Evolutionary conservation across 64 coral and sea anemone genomes (phyloP).

Genomic region (Acropora yongei): DNA sequence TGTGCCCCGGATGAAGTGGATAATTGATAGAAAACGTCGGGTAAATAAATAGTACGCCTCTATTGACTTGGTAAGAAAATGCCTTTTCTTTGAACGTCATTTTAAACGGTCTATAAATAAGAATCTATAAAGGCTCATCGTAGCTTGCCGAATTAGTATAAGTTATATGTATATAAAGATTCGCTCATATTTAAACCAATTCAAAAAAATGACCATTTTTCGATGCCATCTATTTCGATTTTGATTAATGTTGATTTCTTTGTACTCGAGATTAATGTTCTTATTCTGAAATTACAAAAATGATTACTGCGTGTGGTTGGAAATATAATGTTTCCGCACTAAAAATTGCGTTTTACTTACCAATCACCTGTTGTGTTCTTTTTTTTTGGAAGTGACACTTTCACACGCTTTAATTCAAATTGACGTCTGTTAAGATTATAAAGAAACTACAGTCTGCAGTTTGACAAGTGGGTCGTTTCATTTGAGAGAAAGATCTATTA

Average conservation of each 20-base stretch:
- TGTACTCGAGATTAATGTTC: neutral
- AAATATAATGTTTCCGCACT: neutral
- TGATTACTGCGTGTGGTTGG: neutral
- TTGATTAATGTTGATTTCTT: neutral
- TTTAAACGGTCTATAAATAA: no score
- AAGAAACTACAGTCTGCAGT: neutral
- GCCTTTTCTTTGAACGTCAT: no score
- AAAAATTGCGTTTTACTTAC: constrained; percentile 5
- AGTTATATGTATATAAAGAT: no score
- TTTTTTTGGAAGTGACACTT: neutral
- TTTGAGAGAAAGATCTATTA: neutral
- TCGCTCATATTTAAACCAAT: neutral
- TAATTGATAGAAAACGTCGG: neutral
- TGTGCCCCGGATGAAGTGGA: neutral
- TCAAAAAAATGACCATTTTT: neutral
- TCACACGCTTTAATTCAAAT: neutral
- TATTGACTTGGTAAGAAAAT: no score
- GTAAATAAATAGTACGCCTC: neutral
- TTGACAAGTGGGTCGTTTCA: neutral
- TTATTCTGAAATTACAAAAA: constrained; percentile 18
- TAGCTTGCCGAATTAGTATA: no score
- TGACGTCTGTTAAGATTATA: neutral
- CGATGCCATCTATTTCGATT: neutral
- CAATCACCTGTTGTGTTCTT: constrained; percentile 32
- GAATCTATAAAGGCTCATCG: no score